Conservation (phyloP, 2,797 vertebrate species). For the Fratercula arctica region DNA sequence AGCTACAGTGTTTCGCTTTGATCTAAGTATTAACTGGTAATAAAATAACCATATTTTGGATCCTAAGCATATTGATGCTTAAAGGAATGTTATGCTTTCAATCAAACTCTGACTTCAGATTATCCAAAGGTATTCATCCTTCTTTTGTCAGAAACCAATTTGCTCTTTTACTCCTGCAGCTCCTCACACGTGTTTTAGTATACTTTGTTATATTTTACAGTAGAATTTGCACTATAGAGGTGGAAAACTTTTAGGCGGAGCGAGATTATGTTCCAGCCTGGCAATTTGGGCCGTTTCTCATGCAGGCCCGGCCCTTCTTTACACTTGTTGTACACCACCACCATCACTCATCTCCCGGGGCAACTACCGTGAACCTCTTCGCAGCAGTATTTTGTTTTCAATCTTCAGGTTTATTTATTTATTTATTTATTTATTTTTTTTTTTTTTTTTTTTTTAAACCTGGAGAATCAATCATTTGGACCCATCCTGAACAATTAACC, state of each 20-base stretch:
- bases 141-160: conserved; percentile 51
- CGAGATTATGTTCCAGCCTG: not conserved
- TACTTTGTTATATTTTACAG: not conserved
- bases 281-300: not conserved
- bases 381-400: not conserved
- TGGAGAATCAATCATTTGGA: conserved; percentile 31
- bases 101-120: conserved; percentile 48
- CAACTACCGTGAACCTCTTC: rapidly evolving
- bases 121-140: conserved; percentile 48
- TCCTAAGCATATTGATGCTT: conserved; percentile 38
- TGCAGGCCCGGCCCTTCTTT: not conserved
- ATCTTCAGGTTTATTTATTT: not conserved
- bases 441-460: not conserved
- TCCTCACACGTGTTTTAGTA: conserved; percentile 23
- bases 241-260: conserved; percentile 26
- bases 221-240: not conserved
- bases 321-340: not conserved
- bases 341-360: not conserved
- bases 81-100: conserved; percentile 71
- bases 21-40: conserved; percentile 55
- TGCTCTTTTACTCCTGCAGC: conserved; percentile 18
- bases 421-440: not conserved
- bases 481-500: conserved; percentile 63
- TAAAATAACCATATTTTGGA: conserved; percentile 57
- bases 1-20: conserved; percentile 44